A percentile compares a stretch with the other conserved stretches of the same genome.
phyloP scores from a whole-genome alignment of 2,113 vertebrate genomes.

The Notothenia rossii region DNA sequence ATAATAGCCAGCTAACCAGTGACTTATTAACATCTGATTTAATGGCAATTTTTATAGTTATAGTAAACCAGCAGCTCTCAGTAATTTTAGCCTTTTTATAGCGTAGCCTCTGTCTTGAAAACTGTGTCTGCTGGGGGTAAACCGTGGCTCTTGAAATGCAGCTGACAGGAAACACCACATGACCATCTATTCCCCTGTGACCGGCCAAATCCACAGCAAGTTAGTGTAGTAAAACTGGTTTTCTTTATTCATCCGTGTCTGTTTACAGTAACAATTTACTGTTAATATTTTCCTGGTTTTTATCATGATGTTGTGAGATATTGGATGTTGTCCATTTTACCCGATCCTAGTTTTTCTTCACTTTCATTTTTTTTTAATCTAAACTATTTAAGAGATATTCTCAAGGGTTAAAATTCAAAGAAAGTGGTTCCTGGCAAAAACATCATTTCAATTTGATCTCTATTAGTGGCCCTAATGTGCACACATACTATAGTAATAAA shows the following conservation, averaged over 20 bases:
- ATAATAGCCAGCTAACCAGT: constrained; percentile 1
- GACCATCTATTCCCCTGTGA: constrained; percentile 31
- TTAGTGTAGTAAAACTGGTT: neutral
- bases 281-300: neutral
- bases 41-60: neutral
- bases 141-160: constrained; percentile 19
- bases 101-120: constrained; percentile 43
- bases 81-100: constrained; percentile 59
- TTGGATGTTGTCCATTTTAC: neutral
- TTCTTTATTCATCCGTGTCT: neutral
- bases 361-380: no score
- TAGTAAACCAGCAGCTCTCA: constrained; percentile 10
- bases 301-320: neutral
- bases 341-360: no score
- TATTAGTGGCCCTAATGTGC: no score
- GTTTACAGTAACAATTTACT: no score
- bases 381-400: no score
- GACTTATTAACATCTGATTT: constrained; percentile 17
- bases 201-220: constrained; percentile 10
- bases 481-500: no score
- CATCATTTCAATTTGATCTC: no score
- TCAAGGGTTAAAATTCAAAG: no score
- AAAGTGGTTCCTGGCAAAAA: no score
- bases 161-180: constrained; percentile 61
- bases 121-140: constrained; percentile 19